Evolutionary conservation across 30 jellyfish, hydroid and myxozoan genomes (phyloP).

Genomic region (Aurelia sp.): DNA sequence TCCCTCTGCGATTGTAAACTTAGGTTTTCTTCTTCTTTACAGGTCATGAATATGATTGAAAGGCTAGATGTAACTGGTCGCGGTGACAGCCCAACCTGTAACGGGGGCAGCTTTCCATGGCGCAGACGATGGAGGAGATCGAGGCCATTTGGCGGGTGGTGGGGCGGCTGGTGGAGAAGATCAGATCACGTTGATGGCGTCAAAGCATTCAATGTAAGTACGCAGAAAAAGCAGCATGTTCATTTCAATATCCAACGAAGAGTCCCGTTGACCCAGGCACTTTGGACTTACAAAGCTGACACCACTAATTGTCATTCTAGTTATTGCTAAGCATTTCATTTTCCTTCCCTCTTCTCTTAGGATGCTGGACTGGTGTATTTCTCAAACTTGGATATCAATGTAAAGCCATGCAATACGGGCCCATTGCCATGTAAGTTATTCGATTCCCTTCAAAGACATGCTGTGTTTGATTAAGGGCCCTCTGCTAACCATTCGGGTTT

Average conservation of each 20-base stretch:
- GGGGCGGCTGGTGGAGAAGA: neutral
- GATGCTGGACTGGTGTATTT: constrained; percentile 50
- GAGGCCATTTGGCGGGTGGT: neutral
- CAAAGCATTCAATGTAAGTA: constrained; percentile 41
- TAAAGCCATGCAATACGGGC: constrained; percentile 45
- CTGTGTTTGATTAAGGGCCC: too few relatives aligned
- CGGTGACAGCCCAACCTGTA: neutral
- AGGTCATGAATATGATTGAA: constrained; percentile 46
- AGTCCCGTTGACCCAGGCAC: too few relatives aligned
- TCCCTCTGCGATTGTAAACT: too few relatives aligned
- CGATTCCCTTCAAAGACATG: too few relatives aligned
- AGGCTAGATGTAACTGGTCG: constrained; percentile 24
- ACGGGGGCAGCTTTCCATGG: neutral
- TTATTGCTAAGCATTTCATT: too few relatives aligned
- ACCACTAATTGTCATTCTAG: too few relatives aligned
- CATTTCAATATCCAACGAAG: neutral
- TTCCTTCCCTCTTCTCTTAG: neutral
- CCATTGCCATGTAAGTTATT: too few relatives aligned
- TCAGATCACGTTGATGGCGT: constrained; percentile 36
- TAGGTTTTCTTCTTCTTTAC: neutral
- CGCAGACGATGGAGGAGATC: too few relatives aligned
- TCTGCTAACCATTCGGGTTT: too few relatives aligned
- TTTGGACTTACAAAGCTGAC: too few relatives aligned
- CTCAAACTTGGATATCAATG: constrained; percentile 54
- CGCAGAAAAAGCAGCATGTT: neutral